Percentiles rank a stretch among this genome's conserved stretches.
phyloP scores from a whole-genome alignment of 2,888 invertebrate genomes.

The Priocnemis perturbator region DNA sequence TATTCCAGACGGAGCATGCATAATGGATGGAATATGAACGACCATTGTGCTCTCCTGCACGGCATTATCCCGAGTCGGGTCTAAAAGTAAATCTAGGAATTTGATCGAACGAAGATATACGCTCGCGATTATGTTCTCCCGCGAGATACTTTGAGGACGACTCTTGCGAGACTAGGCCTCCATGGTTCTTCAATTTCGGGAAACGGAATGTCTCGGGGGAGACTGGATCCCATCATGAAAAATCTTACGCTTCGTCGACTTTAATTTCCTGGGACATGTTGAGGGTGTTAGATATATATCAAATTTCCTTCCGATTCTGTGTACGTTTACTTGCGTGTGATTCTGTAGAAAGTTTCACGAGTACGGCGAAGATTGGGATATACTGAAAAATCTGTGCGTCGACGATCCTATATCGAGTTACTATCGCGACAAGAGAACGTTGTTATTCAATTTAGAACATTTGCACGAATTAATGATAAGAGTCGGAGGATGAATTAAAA shows the following conservation, averaged over 20 bases:
- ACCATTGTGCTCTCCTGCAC: neutral
- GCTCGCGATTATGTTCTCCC: neutral
- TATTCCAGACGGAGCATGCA: too few species aligned
- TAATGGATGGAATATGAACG: neutral
- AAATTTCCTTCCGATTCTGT: constrained; percentile 40
- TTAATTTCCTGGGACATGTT: constrained; percentile 48
- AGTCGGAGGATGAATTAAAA: too few species aligned
- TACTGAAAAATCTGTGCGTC: too few species aligned
- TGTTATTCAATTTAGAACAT: too few species aligned
- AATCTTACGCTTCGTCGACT: constrained; percentile 53
- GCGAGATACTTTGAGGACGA: neutral
- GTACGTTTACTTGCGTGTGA: constrained; percentile 22
- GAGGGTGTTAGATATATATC: constrained; percentile 56
- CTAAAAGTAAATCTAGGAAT: constrained; percentile 7
- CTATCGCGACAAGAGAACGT: too few species aligned
- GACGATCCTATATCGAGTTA: too few species aligned
- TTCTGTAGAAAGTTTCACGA: constrained; percentile 13
- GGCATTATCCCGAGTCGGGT: neutral
- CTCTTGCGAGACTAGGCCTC: constrained; percentile 8
- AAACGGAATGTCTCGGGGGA: constrained; percentile 39
- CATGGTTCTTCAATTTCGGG: constrained; percentile 30
- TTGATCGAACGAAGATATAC: constrained; percentile 7
- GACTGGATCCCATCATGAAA: constrained; percentile 46
- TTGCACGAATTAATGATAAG: too few species aligned
- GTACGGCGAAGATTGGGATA: neutral